Conservation (phyloP, 2,888 invertebrate species). For the Cheilosia impressa region DNA sequence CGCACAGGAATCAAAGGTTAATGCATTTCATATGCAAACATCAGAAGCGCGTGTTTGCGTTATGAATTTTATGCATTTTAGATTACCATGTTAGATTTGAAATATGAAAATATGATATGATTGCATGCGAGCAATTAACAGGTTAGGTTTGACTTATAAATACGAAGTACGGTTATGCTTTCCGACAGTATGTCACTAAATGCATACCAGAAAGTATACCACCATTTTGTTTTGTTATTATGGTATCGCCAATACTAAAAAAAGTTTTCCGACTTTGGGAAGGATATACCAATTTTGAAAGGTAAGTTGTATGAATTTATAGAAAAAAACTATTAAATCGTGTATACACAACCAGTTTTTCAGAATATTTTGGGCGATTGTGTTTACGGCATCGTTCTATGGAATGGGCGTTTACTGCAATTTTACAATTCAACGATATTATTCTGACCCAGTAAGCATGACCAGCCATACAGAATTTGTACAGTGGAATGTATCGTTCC, state of each 20-base stretch:
- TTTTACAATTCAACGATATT: slow-evolving; percentile 39
- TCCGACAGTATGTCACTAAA: background rate
- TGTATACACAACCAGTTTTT: slow-evolving; percentile 1
- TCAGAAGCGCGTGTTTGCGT: slow-evolving; percentile 1
- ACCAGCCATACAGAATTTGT: slow-evolving; percentile 32
- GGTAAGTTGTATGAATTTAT: slow-evolving; percentile 8
- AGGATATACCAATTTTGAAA: slow-evolving; percentile 32
- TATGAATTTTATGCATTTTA: background rate
- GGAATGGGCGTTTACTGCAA: slow-evolving; percentile 48
- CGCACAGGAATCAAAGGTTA: background rate
- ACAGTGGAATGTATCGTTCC: slow-evolving; percentile 48
- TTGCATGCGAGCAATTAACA: slow-evolving; percentile 1
- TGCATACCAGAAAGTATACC: background rate
- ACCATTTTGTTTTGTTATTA: background rate
- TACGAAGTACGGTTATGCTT: background rate
- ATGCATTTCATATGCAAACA: background rate
- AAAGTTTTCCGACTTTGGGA: background rate
- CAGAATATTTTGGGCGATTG: slow-evolving; percentile 42
- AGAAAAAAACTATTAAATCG: background rate
- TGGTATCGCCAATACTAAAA: background rate
- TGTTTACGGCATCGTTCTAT: slow-evolving; percentile 17
- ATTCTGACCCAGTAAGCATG: slow-evolving; percentile 42
- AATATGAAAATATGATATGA: slow-evolving; percentile 18
- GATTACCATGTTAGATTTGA: background rate
- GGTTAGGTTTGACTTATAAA: background rate